Base-by-base conservation (phyloP, 2,888 invertebrate species). In the Griposia aprilina region DNA sequence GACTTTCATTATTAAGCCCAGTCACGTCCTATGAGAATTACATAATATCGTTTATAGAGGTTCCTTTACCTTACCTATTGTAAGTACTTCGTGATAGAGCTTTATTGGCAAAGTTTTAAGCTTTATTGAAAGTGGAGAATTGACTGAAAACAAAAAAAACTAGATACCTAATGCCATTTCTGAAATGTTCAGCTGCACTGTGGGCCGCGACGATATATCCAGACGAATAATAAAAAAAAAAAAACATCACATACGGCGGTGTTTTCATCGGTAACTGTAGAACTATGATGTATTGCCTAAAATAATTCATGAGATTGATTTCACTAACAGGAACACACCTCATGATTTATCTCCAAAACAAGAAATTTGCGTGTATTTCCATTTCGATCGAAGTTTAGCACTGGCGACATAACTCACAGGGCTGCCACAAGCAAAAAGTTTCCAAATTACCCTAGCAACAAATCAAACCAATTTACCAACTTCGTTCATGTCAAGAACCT, bases 11-110 rank as follows among this genome's bases (percentile, higher is more conserved):
- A 80, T 80, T 73, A 77, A 71, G 69, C 45, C 74, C 6, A 76
- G 85, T 86, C 86, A 88, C 87, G 87, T 87, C 52, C 15, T 20
- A 55, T 36, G 20, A 65, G 41, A 13, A 30, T 83, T 67, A 71
- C 59, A 74, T 74, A 80, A 77, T 70, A 2, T 30, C 48, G 67
- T 66, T 57, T 70, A 41, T 30, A 65, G 60, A 36, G 41, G 26
- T 57, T 20, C 68, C 26, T 72, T 72, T 77, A n/a, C 17, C 62
- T 30, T 52, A 59, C n/a, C 50, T 59, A 60, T 63, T 77, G 41
- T 66, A 17, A 45, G 41, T 48, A 59, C 10, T 69, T 45, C 11
- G 15, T 67, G 7, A 65, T 36, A 48, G 26, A 78, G 48, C 30
- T 77, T 77, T 77, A 70, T 57, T 63, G 1, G 6, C 7, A n/a